These are phyloP conservation scores for Mustela nigripes DNA, from an alignment of 2,113 vertebrate species.

Conservation along the genomic window DNA sequence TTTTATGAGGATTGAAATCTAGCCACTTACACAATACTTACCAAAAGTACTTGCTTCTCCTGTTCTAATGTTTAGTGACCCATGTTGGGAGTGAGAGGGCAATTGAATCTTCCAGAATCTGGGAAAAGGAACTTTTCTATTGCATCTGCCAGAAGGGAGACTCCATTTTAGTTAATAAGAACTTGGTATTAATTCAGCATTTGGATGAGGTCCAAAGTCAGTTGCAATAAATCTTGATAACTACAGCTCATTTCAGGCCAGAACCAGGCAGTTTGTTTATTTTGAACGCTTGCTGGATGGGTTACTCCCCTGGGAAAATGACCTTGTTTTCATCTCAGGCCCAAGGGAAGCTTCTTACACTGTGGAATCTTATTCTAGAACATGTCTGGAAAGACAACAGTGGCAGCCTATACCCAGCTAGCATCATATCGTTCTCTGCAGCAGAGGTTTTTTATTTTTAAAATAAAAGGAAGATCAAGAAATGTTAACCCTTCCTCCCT, in stretches of 20 bases:
- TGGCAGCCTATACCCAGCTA: not conserved
- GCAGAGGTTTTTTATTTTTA: not conserved
- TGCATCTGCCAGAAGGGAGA: conserved; percentile 47
- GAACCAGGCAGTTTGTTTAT: conserved; percentile 78
- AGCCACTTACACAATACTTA: not conserved
- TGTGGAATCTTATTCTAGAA: conserved; percentile 74
- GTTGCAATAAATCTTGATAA: conserved; percentile 78
- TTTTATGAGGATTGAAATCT: not conserved
- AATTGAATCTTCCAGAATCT: conserved; percentile 23
- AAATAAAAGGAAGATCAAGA: not conserved
- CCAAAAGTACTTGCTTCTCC: conserved; percentile 50
- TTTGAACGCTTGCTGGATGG: conserved; percentile 68
- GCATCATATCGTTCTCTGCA: not conserved
- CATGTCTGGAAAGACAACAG: conserved; percentile 53
- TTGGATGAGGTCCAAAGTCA: conserved; percentile 67
- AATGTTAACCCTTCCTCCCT: not conserved
- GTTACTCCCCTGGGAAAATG: conserved; percentile 81
- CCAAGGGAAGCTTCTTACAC: conserved; percentile 67
- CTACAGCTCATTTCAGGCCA: conserved; percentile 63
- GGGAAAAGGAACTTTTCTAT: conserved; percentile 51
- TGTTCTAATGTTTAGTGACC: not conserved
- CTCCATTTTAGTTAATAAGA: conserved; percentile 69
- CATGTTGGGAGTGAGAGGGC: not conserved
- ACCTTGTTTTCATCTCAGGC: conserved; percentile 80
- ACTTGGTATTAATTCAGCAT: conserved; percentile 66